A percentile compares a stretch with the other conserved stretches of the same genome.
phyloP scores from a whole-genome alignment of 35 echinoderm and acorn worm genomes.

The Patiria miniata region DNA sequence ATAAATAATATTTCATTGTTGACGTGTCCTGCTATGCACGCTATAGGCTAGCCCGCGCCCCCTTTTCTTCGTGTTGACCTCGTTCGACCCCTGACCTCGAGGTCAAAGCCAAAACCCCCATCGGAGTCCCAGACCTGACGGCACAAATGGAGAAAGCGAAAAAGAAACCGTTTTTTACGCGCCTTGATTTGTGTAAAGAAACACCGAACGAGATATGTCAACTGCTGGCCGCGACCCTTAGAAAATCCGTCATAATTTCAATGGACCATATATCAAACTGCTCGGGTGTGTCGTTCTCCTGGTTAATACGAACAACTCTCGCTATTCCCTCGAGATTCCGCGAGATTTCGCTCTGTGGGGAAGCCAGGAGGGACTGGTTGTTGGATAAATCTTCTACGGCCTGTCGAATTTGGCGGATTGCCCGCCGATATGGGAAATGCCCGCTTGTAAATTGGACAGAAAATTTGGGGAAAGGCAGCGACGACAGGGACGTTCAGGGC shows the following conservation, averaged over 20 bases:
- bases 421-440: constrained; percentile 16
- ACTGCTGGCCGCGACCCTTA: not conserved
- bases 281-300: not conserved
- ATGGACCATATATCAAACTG: constrained; percentile 4
- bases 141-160: not conserved
- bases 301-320: not conserved
- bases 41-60: too few species aligned
- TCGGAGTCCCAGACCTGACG: not conserved
- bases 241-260: constrained; percentile 15
- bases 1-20: too few species aligned
- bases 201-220: not conserved
- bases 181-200: constrained; percentile 1
- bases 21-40: too few species aligned
- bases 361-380: not conserved
- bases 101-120: not conserved
- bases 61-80: not conserved
- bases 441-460: constrained; percentile 19
- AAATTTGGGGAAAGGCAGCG: constrained; percentile 3
- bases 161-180: not conserved
- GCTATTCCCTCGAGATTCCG: constrained; percentile 10
- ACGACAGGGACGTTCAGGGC: constrained; percentile 7
- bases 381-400: constrained; percentile 10
- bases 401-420: constrained; percentile 23
- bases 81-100: not conserved
- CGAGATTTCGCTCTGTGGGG: not conserved